A percentile compares a stretch with the other conserved stretches of the same genome.
Conservation (phyloP, 2,797 vertebrate species). For the Darevskia nairensis region DNA sequence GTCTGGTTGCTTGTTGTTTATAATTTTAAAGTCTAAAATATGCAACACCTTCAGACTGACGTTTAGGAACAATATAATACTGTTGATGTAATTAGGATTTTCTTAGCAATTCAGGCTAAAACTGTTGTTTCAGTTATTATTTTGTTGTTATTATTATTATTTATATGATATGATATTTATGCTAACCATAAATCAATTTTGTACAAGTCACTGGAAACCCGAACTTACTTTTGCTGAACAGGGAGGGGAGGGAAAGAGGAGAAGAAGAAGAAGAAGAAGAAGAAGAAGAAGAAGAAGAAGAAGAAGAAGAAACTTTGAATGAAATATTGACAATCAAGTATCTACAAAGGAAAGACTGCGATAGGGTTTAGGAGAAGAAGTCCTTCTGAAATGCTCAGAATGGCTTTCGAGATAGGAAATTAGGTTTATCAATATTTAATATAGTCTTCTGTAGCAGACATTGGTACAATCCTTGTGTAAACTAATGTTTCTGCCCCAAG, state of each 20-base stretch:
- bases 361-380: slow-evolving; percentile 56
- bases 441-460: slow-evolving; percentile 55
- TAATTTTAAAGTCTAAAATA: background rate
- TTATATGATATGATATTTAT: slow-evolving; percentile 73
- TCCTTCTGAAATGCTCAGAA: slow-evolving; percentile 38
- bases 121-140: slow-evolving; percentile 58
- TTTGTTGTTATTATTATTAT: slow-evolving; percentile 44
- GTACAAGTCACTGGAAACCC: slow-evolving; percentile 67
- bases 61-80: slow-evolving; percentile 59
- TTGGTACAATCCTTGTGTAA: slow-evolving; percentile 65
- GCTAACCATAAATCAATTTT: slow-evolving; percentile 71
- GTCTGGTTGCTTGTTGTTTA: slow-evolving; percentile 32
- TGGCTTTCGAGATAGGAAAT: slow-evolving; percentile 55
- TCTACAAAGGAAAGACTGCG: slow-evolving; percentile 57
- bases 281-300: slow-evolving; percentile 39
- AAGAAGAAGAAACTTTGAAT: slow-evolving; percentile 69
- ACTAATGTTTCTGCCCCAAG: slow-evolving; percentile 57
- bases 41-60: background rate
- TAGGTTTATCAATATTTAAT: slow-evolving; percentile 45
- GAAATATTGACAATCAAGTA: slow-evolving; percentile 81
- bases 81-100: slow-evolving; percentile 66
- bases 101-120: slow-evolving; percentile 65
- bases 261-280: too few relatives aligned
- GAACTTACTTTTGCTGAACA: slow-evolving; percentile 68
- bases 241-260: slow-evolving; percentile 41